Percentiles rank a stretch among this genome's conserved stretches.
phyloP scores from a whole-genome alignment of 2,888 invertebrate species.

The Teleiodes luculella region DNA sequence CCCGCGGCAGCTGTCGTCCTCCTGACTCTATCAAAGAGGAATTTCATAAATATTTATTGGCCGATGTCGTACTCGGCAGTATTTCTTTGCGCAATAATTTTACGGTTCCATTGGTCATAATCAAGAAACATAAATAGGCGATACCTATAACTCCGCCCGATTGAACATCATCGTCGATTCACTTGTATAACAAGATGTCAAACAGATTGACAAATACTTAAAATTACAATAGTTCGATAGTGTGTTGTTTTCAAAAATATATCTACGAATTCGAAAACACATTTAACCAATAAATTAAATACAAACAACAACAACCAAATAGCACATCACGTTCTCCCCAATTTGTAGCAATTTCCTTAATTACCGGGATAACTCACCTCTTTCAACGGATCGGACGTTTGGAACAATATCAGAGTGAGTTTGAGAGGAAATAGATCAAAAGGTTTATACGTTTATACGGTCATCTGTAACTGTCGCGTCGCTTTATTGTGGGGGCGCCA shows the following conservation, averaged over 20 bases:
- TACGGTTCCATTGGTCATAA: background rate
- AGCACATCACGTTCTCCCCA: background rate
- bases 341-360: background rate
- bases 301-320: background rate
- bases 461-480: conserved; percentile 56
- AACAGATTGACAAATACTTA: too few species aligned
- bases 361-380: background rate
- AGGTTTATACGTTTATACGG: conserved; percentile 40
- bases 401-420: conserved; percentile 32
- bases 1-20: background rate
- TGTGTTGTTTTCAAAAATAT: too few species aligned
- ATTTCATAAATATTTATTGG: conserved; percentile 4
- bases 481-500: conserved; percentile 58
- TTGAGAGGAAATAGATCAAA: conserved; percentile 62
- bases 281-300: too few species aligned
- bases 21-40: background rate
- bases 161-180: too few species aligned
- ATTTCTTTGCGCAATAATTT: background rate
- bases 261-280: too few species aligned
- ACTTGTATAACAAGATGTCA: too few species aligned
- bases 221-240: too few species aligned
- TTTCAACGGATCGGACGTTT: background rate
- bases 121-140: too few species aligned
- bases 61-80: background rate
- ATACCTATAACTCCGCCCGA: too few species aligned